phyloP scores from a whole-genome alignment of 64 coral and sea anemone genomes.

The Actinia equina region DNA sequence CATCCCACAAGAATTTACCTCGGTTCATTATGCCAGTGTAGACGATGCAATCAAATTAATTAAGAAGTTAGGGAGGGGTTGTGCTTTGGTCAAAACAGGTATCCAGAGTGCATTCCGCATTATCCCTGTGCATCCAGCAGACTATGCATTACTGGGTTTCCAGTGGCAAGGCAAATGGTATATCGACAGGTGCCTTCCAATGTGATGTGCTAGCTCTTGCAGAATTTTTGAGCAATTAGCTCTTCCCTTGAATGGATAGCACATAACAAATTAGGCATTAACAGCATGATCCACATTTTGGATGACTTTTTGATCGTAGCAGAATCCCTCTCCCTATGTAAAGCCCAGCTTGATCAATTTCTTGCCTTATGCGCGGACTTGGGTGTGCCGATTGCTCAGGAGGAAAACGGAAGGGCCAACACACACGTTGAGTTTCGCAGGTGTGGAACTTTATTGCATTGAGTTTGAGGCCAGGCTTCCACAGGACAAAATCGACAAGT shows the following conservation, averaged over 20 bases:
- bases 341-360: not conserved
- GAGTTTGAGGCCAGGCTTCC: slow-evolving; percentile 9
- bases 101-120: slow-evolving; percentile 14
- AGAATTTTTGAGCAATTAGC: slow-evolving; percentile 19
- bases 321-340: not conserved
- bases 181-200: slow-evolving; percentile 9
- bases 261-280: slow-evolving; percentile 9
- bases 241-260: slow-evolving; percentile 44
- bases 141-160: not conserved
- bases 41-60: slow-evolving; percentile 31
- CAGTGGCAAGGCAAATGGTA: not conserved
- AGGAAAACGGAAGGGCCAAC: not conserved
- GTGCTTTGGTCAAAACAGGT: slow-evolving; percentile 7
- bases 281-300: slow-evolving; percentile 29
- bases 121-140: slow-evolving; percentile 6
- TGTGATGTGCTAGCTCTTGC: slow-evolving; percentile 26
- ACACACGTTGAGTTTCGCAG: slow-evolving; percentile 7
- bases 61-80: not conserved
- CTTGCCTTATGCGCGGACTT: slow-evolving; percentile 22
- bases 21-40: slow-evolving; percentile 24
- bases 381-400: slow-evolving; percentile 29
- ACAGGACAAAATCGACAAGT: slow-evolving; percentile 27
- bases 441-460: slow-evolving; percentile 32
- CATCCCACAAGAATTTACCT: slow-evolving; percentile 27
- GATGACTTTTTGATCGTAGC: slow-evolving; percentile 41